A percentile compares a stretch with the other conserved stretches of the same genome.
Conservation (phyloP, 2,113 vertebrate species). For the Pteronura brasiliensis region DNA sequence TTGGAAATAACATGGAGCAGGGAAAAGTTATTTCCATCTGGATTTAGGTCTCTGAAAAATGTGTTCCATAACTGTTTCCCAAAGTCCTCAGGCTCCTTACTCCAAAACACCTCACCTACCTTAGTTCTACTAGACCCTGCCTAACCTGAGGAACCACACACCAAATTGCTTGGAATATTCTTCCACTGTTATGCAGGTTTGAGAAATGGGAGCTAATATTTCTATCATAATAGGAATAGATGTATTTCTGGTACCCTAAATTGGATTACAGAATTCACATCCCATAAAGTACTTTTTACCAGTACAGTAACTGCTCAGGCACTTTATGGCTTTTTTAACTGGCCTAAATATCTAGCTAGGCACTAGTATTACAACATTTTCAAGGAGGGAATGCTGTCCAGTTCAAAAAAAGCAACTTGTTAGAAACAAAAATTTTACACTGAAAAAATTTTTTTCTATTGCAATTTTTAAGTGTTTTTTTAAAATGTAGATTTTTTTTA, state of each 20-base stretch:
- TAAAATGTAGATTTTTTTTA: not conserved
- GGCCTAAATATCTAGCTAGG: not conserved
- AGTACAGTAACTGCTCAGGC: slow-evolving; percentile 3
- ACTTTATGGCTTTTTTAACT: not conserved
- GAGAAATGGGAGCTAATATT: not conserved
- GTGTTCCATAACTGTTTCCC: not conserved
- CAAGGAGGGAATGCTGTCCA: slow-evolving; percentile 16
- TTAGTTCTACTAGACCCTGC: not conserved
- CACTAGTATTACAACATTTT: slow-evolving; percentile 1
- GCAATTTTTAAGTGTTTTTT: slow-evolving; percentile 42
- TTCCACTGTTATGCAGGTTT: not conserved
- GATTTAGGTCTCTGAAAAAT: slow-evolving; percentile 12
- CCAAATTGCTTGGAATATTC: not conserved
- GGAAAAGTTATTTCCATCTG: not conserved
- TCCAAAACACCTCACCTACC: not conserved
- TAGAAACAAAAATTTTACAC: not conserved
- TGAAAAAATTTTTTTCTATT: slow-evolving; percentile 4
- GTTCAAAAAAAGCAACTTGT: slow-evolving; percentile 27
- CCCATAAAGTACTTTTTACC: slow-evolving; percentile 37
- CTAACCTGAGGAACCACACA: not conserved
- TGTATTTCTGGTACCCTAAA: slow-evolving; percentile 21
- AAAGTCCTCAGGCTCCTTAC: not conserved
- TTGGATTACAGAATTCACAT: slow-evolving; percentile 5
- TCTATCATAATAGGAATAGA: not conserved
- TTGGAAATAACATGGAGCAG: not conserved